Conservation (phyloP, 2,797 vertebrate species). For the Nyctibius grandis region DNA sequence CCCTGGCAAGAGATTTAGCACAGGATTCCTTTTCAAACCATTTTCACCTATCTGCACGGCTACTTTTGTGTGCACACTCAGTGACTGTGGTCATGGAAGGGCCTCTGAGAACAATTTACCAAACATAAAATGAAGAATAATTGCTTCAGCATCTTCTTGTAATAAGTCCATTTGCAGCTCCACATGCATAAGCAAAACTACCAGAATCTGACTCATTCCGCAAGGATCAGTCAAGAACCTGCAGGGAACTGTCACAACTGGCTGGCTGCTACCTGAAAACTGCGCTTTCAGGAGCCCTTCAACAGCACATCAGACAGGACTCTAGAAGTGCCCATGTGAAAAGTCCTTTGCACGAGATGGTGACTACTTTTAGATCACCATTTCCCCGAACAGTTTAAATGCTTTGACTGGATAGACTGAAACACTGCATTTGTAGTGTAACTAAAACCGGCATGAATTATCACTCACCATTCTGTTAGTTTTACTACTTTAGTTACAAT, state of each 20-base stretch:
- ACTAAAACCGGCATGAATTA: not conserved
- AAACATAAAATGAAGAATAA: not conserved
- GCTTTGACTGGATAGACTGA: not conserved
- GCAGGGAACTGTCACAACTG: not conserved
- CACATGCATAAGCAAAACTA: not conserved
- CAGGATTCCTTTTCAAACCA: not conserved
- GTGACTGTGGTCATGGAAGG: fast-evolving
- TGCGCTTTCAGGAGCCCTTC: not conserved
- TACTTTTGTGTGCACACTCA: not conserved
- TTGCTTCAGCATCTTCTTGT: not conserved
- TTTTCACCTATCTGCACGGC: not conserved
- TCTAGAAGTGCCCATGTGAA: not conserved
- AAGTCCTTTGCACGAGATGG: not conserved
- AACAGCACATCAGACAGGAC: not conserved
- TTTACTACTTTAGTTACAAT: not conserved
- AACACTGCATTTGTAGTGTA: not conserved
- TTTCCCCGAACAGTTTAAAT: not conserved
- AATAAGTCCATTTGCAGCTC: not conserved
- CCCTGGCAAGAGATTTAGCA: not conserved
- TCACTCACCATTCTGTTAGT: not conserved
- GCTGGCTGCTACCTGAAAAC: not conserved
- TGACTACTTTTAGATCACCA: not conserved
- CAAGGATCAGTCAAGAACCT: not conserved
- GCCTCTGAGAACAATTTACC: not conserved
- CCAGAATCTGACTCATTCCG: not conserved